Base-by-base conservation (phyloP, 2,888 invertebrate species). In the Leptinotarsa juncta region DNA sequence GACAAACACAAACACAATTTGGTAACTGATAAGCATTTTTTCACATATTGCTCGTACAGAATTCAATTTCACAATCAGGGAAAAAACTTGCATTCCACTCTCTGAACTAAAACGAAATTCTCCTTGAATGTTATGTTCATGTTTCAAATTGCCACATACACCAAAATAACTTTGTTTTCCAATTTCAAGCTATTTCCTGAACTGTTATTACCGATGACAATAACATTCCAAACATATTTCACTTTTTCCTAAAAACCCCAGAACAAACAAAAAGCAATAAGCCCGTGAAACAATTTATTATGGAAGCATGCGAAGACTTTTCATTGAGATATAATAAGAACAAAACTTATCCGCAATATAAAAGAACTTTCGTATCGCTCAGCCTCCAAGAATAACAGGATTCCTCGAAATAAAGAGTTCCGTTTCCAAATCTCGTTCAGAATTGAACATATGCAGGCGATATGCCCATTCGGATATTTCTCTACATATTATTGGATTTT, bases 401-500 rank as follows among this genome's bases (percentile, higher is more conserved):
- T 51, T 51, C n/a, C 26, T 16, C 10, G 51, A 10, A 50, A 67
- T 62, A 62, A 62, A 62, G 53, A 67, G 53, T 57, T 57, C 57
- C 57, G 57, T 48, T 69, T 50, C n/a, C 67, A n/a, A 67, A 51
- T 67, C 23, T 57, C 57, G 20, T 48, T 20, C 69, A 14, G 55
- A 42, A 55, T 68, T 66, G 69, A 70, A 51, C 73, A 73, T 72
- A 77, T 77, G 76, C 74, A 67, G 76, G 71, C 26, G 67, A 70
- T 42, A 71, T 60, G 60, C 50, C 71, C 50, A 73, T 74, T 68
- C 71, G 53, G 67, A 71, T 71, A 32, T 65, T 74, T 62, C 70
- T 74, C 60, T 71, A 71, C 71, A 74, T 77, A 72, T 77, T 73
- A 72, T 70, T 71, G 76, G 67, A 77, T 77, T 74, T 77, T 66